These are phyloP conservation scores for Remorina albescens DNA, from an alignment of 2,797 vertebrate species.

Conservation along the genomic window DNA sequence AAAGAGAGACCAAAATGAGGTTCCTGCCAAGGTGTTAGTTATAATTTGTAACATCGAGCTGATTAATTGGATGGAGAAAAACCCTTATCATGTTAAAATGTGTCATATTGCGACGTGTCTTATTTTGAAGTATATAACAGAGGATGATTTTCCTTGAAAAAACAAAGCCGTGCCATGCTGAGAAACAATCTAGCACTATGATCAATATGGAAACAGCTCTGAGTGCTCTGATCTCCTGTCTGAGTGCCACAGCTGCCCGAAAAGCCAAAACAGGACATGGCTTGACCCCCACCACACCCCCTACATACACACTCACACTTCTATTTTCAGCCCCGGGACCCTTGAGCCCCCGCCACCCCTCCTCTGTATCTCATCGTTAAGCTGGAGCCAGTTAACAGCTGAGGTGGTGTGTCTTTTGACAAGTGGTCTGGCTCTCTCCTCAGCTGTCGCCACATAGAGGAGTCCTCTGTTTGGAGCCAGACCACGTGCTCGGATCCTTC, in stretches of 20 bases:
- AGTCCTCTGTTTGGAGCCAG: conserved; percentile 52
- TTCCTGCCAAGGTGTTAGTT: not conserved
- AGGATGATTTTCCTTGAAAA: not conserved
- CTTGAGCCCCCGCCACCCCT: conserved; percentile 34
- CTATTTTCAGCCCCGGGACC: conserved; percentile 78
- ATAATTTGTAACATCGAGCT: not conserved
- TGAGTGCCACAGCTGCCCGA: conserved; percentile 55
- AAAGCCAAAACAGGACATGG: conserved; percentile 69
- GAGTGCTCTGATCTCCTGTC: conserved; percentile 64
- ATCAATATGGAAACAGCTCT: conserved; percentile 46
- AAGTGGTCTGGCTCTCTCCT: conserved; percentile 66
- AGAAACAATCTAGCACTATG: conserved; percentile 51
- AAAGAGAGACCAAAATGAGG: too few species aligned
- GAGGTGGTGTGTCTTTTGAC: conserved; percentile 74
- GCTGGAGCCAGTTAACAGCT: conserved; percentile 77
- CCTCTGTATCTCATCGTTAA: conserved; percentile 52
- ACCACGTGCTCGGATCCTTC: conserved; percentile 61
- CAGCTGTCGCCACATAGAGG: conserved; percentile 79
- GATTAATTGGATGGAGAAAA: not conserved
- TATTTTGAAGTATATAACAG: not conserved
- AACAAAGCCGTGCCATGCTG: conserved; percentile 2
- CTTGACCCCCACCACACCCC: conserved; percentile 16
- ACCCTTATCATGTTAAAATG: not conserved
- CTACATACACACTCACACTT: conserved; percentile 38
- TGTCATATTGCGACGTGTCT: too few species aligned